A percentile compares a stretch with the other conserved stretches of the same genome.
Conservation (phyloP, 2,797 vertebrate species). For the Perodicticus potto region DNA sequence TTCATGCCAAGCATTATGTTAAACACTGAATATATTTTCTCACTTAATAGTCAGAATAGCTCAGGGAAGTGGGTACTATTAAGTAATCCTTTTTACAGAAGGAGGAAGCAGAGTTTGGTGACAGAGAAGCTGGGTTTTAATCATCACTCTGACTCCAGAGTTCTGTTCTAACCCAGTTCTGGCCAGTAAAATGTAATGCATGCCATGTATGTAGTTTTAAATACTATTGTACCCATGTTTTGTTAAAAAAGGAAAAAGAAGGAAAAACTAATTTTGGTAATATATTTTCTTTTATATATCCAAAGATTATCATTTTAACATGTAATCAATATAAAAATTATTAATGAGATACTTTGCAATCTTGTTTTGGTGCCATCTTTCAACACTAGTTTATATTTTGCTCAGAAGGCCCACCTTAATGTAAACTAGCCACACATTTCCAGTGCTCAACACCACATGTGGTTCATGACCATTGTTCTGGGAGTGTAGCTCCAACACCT, state of each 20-base stretch:
- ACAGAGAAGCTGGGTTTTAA: background rate
- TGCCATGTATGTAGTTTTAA: background rate
- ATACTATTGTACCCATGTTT: background rate
- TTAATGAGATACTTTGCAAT: background rate
- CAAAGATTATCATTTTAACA: background rate
- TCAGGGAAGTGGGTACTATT: background rate
- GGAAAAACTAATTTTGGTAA: background rate
- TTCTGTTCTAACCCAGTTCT: background rate
- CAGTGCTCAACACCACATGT: rapidly evolving
- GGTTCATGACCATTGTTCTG: rapidly evolving
- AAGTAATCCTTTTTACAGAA: background rate
- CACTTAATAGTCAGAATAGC: background rate
- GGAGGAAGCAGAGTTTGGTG: background rate
- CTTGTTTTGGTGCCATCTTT: background rate
- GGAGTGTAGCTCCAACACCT: background rate
- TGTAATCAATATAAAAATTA: background rate
- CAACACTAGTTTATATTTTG: background rate
- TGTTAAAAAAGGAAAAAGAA: background rate
- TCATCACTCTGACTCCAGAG: background rate
- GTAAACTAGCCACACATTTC: background rate
- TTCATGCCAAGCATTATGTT: rapidly evolving
- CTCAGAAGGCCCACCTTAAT: background rate
- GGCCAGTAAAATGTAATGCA: background rate
- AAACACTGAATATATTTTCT: background rate
- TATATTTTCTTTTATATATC: background rate